Base-by-base conservation (phyloP, 2,888 invertebrate species). In the Choreutis nemorana region DNA sequence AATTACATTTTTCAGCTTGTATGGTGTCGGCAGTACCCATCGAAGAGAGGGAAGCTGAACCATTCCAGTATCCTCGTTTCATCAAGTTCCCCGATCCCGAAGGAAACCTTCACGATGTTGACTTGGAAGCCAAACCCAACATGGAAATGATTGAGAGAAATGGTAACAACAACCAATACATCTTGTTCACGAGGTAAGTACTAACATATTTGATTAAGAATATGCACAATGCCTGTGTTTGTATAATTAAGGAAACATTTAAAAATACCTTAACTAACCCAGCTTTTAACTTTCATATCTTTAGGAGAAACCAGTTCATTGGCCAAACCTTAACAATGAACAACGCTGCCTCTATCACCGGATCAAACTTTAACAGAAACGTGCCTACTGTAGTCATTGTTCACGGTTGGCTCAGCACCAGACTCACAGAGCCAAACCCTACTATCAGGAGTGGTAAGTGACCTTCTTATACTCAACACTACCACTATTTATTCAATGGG, bases 381-480 rank as follows among this genome's bases (percentile, higher is more conserved):
- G 28, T 39, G 0, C 51, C 54, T 0, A 66, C 60, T 0, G 46
- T 60, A 0, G 45, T 67, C 2, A 30, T 66, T 8, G 56, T 34
- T 12, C 68, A 70, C 30, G 70, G 70, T 2, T 68, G 70, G 64
- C 49, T 58, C 20, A 48, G 55, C 34, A 55, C 47, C 37, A 50
- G 41, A 21, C 13, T 49, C 23, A 51, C 53, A 2, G 43, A 48
- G 2, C 36, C 51, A 10, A 67, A 67, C 33, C 53, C 58, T 5
- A 35, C 38, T 2, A 37, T 66, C 26, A 55, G 63, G 39, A 42
- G 52, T 15, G 65, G 67, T 67, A 48, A 41, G 35, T 29, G 11
- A 2, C n/a, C n/a, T n/a, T n/a, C n/a, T n/a, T n/a, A n/a, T n/a
- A n/a, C n/a, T n/a, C n/a, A n/a, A n/a, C n/a, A n/a, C n/a, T n/a